A percentile compares a stretch with the other conserved stretches of the same genome.
These are phyloP conservation scores for Aspidoscelis tigris DNA, from an alignment of 2,113 vertebrate species.

Conservation along the genomic window DNA sequence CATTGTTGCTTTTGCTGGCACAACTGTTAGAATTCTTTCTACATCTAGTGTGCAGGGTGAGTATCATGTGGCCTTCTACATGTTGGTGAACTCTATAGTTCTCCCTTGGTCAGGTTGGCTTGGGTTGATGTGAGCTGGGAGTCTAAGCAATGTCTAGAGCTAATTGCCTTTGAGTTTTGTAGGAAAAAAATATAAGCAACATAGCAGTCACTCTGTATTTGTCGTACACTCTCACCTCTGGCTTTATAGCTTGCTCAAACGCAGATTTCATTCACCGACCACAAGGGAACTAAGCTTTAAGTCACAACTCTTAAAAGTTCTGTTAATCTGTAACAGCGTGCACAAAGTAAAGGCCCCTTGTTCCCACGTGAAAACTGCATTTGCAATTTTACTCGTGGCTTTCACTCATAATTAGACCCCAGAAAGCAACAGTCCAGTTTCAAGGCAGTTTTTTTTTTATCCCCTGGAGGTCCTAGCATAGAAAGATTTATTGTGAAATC, in stretches of 20 bases:
- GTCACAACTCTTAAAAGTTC: slow-evolving; percentile 33
- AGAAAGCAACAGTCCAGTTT: slow-evolving; percentile 36
- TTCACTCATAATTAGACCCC: not conserved
- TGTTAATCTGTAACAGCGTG: slow-evolving; percentile 44
- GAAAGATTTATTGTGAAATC: slow-evolving; percentile 57
- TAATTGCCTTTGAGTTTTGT: slow-evolving; percentile 2
- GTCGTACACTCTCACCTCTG: not conserved
- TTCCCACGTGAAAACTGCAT: not conserved
- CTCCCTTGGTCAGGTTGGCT: no score
- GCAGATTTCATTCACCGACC: not conserved
- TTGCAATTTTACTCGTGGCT: slow-evolving; percentile 23
- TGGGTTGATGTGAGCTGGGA: no score
- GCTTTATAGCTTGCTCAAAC: not conserved
- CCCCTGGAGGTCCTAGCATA: slow-evolving; percentile 50
- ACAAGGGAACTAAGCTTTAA: slow-evolving; percentile 18
- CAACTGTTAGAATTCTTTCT: not conserved
- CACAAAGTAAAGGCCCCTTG: slow-evolving; percentile 12
- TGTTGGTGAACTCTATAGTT: no score
- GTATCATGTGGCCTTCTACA: no score
- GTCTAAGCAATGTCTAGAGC: no score
- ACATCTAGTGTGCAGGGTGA: not conserved
- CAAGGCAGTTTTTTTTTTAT: slow-evolving; percentile 23
- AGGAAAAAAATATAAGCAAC: not conserved
- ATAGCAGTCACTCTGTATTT: not conserved
- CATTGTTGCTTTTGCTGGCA: not conserved